Conservation (phyloP, 1,140 invertebrate species). For the Geopemphigus sp. region DNA sequence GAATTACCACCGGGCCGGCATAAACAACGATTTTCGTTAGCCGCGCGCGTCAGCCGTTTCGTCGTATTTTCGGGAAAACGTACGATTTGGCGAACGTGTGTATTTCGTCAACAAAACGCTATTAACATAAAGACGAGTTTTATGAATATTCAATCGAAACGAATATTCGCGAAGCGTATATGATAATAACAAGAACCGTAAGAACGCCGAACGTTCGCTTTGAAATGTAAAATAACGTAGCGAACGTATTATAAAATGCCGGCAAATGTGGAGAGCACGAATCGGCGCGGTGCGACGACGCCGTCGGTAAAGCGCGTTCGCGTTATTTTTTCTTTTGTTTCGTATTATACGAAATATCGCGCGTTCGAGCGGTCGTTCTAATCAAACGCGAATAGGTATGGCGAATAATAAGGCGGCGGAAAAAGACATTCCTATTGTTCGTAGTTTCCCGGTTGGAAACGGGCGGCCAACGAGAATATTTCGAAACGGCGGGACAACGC, state of each 20-base stretch:
- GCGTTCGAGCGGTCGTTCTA: too few relatives aligned
- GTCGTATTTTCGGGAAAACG: background rate
- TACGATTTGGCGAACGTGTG: background rate
- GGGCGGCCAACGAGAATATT: too few relatives aligned
- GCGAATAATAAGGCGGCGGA: too few relatives aligned
- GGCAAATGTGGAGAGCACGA: background rate
- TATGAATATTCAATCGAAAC: slow-evolving; percentile 17
- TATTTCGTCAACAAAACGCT: background rate
- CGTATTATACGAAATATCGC: too few relatives aligned
- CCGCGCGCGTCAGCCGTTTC: background rate
- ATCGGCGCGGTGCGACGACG: background rate
- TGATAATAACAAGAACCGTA: slow-evolving; percentile 2
- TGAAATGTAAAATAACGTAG: slow-evolving; percentile 16
- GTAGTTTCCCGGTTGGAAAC: too few relatives aligned
- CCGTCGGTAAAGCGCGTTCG: background rate
- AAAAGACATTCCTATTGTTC: too few relatives aligned
- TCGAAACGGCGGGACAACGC: too few relatives aligned
- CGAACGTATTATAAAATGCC: background rate
- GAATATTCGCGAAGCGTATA: slow-evolving; percentile 14
- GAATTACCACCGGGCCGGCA: too few relatives aligned
- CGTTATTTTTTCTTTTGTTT: too few relatives aligned
- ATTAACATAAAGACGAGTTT: slow-evolving; percentile 3
- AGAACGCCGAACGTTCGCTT: slow-evolving; percentile 20
- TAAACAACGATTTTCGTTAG: too few relatives aligned
- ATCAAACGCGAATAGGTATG: too few relatives aligned